Conservation (phyloP, 1,140 invertebrate species). For the Musca domestica region DNA sequence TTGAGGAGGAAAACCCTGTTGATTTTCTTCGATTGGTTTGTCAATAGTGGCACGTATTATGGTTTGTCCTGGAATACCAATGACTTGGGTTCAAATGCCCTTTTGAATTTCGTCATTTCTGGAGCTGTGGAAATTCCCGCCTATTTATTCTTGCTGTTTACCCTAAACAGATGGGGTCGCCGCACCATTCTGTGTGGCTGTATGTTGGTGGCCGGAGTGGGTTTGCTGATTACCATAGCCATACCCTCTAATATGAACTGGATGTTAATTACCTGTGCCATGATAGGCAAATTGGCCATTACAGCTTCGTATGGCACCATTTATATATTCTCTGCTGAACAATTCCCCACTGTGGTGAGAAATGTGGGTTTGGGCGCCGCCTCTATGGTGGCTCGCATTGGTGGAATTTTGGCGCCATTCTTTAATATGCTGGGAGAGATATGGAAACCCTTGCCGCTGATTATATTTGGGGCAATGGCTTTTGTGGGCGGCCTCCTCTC, state of each 20-base stretch:
- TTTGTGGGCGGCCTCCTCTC: slow-evolving; percentile 66
- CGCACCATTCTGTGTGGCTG: slow-evolving; percentile 67
- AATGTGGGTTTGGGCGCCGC: slow-evolving; percentile 75
- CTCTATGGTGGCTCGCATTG: slow-evolving; percentile 74
- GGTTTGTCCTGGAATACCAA: slow-evolving; percentile 78
- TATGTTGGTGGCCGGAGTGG: slow-evolving; percentile 67
- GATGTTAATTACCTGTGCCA: slow-evolving; percentile 67
- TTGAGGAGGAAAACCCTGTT: slow-evolving; percentile 69
- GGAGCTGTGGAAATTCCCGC: slow-evolving; percentile 76
- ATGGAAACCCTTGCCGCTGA: slow-evolving; percentile 67
- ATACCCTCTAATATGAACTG: slow-evolving; percentile 61
- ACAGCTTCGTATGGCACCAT: slow-evolving; percentile 77
- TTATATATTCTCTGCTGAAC: slow-evolving; percentile 78
- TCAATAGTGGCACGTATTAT: slow-evolving; percentile 77
- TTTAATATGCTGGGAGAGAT: slow-evolving; percentile 64
- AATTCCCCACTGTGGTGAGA: slow-evolving; percentile 80
- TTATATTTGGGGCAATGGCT: slow-evolving; percentile 69
- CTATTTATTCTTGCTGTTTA: slow-evolving; percentile 68
- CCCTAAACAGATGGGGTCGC: slow-evolving; percentile 71
- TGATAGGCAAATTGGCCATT: slow-evolving; percentile 80
- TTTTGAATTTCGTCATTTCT: slow-evolving; percentile 74
- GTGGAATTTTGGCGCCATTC: slow-evolving; percentile 74
- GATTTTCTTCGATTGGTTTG: slow-evolving; percentile 79
- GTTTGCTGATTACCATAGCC: slow-evolving; percentile 61
- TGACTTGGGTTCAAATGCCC: slow-evolving; percentile 70